Evolutionary conservation across 2,113 vertebrate genomes (phyloP).

Genomic region (Amphilophus citrinellus): DNA sequence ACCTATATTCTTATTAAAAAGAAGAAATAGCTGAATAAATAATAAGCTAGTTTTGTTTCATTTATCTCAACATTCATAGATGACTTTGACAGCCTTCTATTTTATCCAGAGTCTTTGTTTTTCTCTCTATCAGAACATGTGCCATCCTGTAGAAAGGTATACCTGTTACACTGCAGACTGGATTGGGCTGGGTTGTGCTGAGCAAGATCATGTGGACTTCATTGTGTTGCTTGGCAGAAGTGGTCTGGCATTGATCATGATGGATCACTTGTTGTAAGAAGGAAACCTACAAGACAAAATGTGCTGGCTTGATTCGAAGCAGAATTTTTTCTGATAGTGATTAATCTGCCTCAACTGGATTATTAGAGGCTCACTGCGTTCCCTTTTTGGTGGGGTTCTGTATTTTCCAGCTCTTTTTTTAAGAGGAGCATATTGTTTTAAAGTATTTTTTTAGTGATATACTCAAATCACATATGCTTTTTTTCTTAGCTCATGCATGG

Average conservation of each 20-base stretch:
- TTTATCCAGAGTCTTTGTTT: neutral
- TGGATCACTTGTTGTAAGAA: constrained; percentile 50
- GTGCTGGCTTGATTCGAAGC: constrained; percentile 41
- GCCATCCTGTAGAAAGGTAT: neutral
- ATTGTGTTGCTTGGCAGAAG: constrained; percentile 60
- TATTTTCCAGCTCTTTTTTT: neutral
- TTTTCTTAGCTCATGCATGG: neutral
- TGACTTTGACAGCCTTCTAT: neutral
- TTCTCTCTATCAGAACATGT: neutral
- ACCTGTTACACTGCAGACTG: constrained; percentile 19
- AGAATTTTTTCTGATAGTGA: neutral
- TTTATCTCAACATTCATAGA: neutral
- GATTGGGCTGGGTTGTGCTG: constrained; percentile 17
- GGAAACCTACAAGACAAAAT: constrained; percentile 39
- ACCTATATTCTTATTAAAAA: neutral
- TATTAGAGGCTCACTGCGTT: neutral
- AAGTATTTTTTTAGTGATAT: neutral
- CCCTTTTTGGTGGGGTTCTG: neutral
- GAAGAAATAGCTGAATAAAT: neutral
- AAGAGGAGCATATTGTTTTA: neutral
- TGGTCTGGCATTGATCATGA: constrained; percentile 63
- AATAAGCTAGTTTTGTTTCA: neutral
- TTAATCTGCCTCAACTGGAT: constrained; percentile 11
- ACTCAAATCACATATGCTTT: neutral
- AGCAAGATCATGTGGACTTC: constrained; percentile 45